Conservation (phyloP, 2,888 invertebrate species). For the Chironomus riparius region DNA sequence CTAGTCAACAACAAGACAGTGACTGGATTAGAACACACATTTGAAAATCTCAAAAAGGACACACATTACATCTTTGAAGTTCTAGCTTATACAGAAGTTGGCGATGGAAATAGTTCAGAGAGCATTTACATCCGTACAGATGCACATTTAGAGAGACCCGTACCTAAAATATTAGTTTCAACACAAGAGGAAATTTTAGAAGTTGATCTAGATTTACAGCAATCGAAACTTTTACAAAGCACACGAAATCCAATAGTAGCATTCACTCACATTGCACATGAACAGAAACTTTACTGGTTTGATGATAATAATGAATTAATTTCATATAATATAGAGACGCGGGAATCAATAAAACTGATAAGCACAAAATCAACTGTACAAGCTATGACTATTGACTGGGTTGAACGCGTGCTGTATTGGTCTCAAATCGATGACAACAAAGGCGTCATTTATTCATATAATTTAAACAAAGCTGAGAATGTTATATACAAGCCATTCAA, state of each 20-base stretch:
- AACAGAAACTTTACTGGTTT: constrained; percentile 72
- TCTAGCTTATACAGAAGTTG: constrained; percentile 69
- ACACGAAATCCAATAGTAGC: constrained; percentile 58
- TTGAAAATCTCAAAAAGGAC: constrained; percentile 42
- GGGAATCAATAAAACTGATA: constrained; percentile 45
- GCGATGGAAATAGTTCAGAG: constrained; percentile 61
- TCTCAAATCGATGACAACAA: constrained; percentile 46
- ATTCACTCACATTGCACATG: constrained; percentile 57
- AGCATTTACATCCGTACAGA: constrained; percentile 54
- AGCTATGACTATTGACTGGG: constrained; percentile 78
- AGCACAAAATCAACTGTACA: constrained; percentile 50
- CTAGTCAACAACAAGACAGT: constrained; percentile 6
- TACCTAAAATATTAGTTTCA: constrained; percentile 69
- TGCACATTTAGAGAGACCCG: constrained; percentile 56
- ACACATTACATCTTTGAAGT: constrained; percentile 48
- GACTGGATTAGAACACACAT: constrained; percentile 48
- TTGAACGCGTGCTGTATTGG: constrained; percentile 75
- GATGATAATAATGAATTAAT: constrained; percentile 47
- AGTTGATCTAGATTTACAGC: constrained; percentile 64
- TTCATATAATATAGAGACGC: constrained; percentile 31
- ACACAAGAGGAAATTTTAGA: constrained; percentile 63
- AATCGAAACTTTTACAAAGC: constrained; percentile 51
- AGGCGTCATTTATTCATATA: constrained; percentile 51
- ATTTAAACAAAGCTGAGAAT: constrained; percentile 51
- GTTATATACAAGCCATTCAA: neutral